A percentile compares a stretch with the other conserved stretches of the same genome.
phyloP scores from a whole-genome alignment of 2,113 vertebrate genomes.

The Lipotes vexillifer region DNA sequence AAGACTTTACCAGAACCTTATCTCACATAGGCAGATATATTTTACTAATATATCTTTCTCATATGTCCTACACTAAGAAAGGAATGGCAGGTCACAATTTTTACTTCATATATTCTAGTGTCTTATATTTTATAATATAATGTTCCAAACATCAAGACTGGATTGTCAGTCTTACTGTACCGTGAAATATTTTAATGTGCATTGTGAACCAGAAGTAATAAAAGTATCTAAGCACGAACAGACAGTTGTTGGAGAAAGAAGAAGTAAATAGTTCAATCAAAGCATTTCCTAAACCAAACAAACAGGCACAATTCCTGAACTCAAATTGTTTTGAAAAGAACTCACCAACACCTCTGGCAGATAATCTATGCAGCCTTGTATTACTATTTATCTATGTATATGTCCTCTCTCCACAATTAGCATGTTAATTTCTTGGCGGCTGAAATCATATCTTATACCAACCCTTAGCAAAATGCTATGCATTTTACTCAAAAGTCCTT shows the following conservation, averaged over 20 bases:
- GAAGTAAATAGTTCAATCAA: not conserved
- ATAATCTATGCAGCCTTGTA: not conserved
- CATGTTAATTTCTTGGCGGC: not conserved
- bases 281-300: not conserved
- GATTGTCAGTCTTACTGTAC: not conserved
- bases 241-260: not conserved
- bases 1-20: not conserved
- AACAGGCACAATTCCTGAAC: not conserved
- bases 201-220: not conserved
- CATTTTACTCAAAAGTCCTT: not conserved
- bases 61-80: not conserved
- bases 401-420: not conserved
- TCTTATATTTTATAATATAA: not conserved
- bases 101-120: not conserved
- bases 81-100: not conserved
- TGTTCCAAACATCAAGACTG: not conserved
- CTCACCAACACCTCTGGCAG: not conserved
- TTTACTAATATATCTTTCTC: not conserved
- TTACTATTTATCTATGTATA: not conserved
- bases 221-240: not conserved
- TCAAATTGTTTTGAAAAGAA: not conserved
- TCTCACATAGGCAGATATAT: not conserved
- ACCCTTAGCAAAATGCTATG: not conserved
- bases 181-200: not conserved
- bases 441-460: not conserved